Conservation (phyloP, 2,113 vertebrate species). For the Platichthys flesus region DNA sequence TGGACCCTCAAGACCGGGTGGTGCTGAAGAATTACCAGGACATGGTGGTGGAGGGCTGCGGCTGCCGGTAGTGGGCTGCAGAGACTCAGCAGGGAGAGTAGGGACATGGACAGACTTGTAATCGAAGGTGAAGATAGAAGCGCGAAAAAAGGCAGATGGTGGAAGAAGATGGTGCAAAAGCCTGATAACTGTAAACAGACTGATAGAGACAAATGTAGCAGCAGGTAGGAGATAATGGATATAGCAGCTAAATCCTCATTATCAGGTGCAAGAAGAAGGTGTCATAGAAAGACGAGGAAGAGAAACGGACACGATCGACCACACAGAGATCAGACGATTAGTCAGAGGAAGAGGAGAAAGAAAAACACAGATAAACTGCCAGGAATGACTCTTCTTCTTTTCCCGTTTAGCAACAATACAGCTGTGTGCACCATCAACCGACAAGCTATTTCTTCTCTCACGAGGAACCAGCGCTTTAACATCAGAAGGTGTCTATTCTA, state of each 20-base stretch:
- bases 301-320: slow-evolving; percentile 3
- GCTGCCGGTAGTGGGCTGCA: slow-evolving; percentile 80
- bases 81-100: not conserved
- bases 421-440: slow-evolving; percentile 34
- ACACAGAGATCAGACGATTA: slow-evolving; percentile 17
- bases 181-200: slow-evolving; percentile 35
- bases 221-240: slow-evolving; percentile 12
- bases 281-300: slow-evolving; percentile 16
- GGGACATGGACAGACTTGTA: not conserved
- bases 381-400: slow-evolving; percentile 25
- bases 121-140: slow-evolving; percentile 28
- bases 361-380: slow-evolving; percentile 38
- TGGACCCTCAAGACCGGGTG: slow-evolving; percentile 85
- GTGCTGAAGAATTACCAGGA: slow-evolving; percentile 89
- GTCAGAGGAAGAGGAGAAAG: slow-evolving; percentile 11
- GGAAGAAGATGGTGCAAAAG: slow-evolving; percentile 18
- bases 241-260: slow-evolving; percentile 35
- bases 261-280: slow-evolving; percentile 26
- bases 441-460: slow-evolving; percentile 20
- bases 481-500: slow-evolving; percentile 20
- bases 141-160: slow-evolving; percentile 18
- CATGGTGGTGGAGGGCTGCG: slow-evolving; percentile 88
- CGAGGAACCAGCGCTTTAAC: slow-evolving; percentile 32
- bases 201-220: slow-evolving; percentile 50
- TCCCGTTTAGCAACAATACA: slow-evolving; percentile 42